These are phyloP conservation scores for Busseola fusca DNA, from an alignment of 2,888 invertebrate genomes.

Conservation along the genomic window DNA sequence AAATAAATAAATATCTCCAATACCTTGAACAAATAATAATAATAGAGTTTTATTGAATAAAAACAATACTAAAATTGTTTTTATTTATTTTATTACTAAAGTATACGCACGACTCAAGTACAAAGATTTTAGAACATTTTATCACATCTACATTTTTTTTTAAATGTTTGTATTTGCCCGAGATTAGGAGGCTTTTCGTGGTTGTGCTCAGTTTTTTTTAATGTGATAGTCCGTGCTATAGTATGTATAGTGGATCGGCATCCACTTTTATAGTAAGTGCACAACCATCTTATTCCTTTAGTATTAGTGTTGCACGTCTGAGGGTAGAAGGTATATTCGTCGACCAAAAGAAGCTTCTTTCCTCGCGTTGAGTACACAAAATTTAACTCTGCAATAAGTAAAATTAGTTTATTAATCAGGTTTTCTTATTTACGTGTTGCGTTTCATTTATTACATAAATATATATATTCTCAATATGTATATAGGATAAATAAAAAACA, in stretches of 20 bases:
- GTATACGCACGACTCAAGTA: background rate
- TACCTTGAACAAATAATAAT: background rate
- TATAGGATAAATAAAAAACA: background rate
- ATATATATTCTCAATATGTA: background rate
- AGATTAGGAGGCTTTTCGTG: conserved; percentile 41
- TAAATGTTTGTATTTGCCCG: background rate
- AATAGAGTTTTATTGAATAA: background rate
- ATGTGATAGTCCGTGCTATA: conserved; percentile 32
- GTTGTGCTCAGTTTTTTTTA: conserved; percentile 43
- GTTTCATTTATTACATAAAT: background rate
- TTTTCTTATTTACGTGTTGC: background rate
- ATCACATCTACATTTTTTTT: background rate
- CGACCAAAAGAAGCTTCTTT: conserved; percentile 5
- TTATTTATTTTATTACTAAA: background rate
- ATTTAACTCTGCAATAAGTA: background rate
- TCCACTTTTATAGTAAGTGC: conserved; percentile 46
- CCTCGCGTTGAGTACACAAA: conserved; percentile 25
- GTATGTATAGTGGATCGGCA: conserved; percentile 55
- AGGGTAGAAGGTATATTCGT: conserved; percentile 26
- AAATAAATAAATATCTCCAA: no score
- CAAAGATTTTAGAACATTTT: background rate
- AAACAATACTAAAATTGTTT: background rate
- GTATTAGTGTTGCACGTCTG: conserved; percentile 10
- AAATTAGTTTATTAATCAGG: background rate
- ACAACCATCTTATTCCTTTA: conserved; percentile 38